Evolutionary conservation across 2,113 vertebrate species (phyloP), one percentile per base, ranked within the genome.

Genomic region (Syrrhaptes paradoxus): DNA sequence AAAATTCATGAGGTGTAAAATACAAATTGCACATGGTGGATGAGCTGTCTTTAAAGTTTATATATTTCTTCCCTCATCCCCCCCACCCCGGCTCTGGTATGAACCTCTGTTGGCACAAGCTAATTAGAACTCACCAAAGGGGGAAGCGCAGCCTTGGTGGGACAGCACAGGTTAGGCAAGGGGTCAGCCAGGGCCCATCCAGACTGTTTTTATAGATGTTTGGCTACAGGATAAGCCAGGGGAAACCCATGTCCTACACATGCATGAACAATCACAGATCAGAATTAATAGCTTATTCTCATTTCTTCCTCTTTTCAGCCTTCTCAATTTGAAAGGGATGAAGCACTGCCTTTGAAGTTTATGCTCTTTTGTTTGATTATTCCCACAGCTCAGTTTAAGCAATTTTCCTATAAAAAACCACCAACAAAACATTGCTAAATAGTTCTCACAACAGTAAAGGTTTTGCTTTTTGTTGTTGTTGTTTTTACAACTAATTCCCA

Each of bases 1-100:
- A 97, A 96, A 97, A 96, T 96, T 96, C 95, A 97, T 92, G 95
- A 96, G 85, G 93, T 97, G 95, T 96, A 96, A 94, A 96, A 95
- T 75, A 95, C 95, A 97, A 97, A 97, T 96, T 96, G 93, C 91
- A 95, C 29, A 41, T 57, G 87, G 94, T 94, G 92, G 92, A 95
- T 92, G 94, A 97, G 95, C 85, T 75, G 74, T 84, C 95, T 94
- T 94, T 95, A 95, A 95, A 97, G 91, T 91, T 93, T 95, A 92
- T 92, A 24, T 90, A 81, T 93, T 21, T 24, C 74, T 94, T 72
- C 73, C 55, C 59, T 11, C 13, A 13, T 41, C 41, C 46, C 17
- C 11, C 45, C 20, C 48, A 16, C 25, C 21, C 52, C 18, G 4
- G 3, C 46, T 61, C 19, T 8, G 16, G 28, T 54, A 75, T 87